phyloP scores from a whole-genome alignment of 53 echinoderm and acorn worm species.

The Stichopus horrens region DNA sequence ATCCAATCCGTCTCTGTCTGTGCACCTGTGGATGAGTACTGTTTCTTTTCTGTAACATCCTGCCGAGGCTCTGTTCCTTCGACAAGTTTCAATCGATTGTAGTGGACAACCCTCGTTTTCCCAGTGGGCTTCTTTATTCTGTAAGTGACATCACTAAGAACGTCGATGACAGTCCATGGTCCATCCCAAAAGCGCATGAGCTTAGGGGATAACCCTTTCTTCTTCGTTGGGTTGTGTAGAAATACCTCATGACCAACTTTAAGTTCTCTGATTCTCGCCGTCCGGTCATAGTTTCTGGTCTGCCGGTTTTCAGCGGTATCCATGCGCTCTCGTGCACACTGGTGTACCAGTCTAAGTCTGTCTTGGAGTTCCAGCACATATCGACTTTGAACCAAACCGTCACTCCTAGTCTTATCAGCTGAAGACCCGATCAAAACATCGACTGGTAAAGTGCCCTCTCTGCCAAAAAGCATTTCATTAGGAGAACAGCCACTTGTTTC shows the following conservation, averaged over 20 bases:
- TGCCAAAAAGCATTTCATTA: constrained; percentile 17
- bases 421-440: neutral
- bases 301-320: constrained; percentile 1
- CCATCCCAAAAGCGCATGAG: neutral
- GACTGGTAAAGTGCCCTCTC: neutral
- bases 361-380: constrained; percentile 12
- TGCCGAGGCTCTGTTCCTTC: neutral
- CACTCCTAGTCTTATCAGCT: neutral
- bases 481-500: neutral
- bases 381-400: neutral
- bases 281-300: constrained; percentile 13
- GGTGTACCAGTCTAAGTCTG: neutral
- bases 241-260: constrained; percentile 5
- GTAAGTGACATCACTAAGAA: constrained; percentile 22
- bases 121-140: constrained; percentile 1
- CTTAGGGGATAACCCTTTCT: constrained; percentile 26
- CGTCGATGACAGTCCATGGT: neutral
- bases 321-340: neutral
- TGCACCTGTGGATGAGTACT: neutral
- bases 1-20: neutral
- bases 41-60: neutral
- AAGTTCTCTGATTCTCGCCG: neutral
- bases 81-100: neutral
- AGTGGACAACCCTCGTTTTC: neutral
- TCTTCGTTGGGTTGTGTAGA: constrained; percentile 23